A percentile compares a stretch with the other conserved stretches of the same genome.
These are phyloP conservation scores for Drosophila mimica DNA, from an alignment of 2,888 invertebrate species.

Conservation along the genomic window DNA sequence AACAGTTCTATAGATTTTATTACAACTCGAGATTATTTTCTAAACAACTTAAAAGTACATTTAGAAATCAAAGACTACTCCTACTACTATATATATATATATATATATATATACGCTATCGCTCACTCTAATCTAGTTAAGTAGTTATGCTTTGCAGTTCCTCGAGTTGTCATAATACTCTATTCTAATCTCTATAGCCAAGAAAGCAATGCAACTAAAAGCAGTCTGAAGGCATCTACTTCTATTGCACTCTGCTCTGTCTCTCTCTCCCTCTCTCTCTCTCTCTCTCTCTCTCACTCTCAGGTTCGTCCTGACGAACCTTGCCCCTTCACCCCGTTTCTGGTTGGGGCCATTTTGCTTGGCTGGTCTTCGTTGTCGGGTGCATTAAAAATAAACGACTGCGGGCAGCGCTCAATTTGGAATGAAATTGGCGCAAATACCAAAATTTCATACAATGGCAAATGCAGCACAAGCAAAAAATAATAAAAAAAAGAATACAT, in stretches of 20 bases:
- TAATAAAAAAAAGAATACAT: slow-evolving; percentile 7
- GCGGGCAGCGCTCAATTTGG: slow-evolving; percentile 78
- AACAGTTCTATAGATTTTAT: no score
- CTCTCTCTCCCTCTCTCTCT: not conserved
- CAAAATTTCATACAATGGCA: slow-evolving; percentile 77
- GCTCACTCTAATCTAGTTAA: not conserved
- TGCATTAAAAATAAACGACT: slow-evolving; percentile 81
- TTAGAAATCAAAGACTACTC: not conserved
- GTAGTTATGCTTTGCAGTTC: slow-evolving; percentile 3
- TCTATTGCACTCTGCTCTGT: slow-evolving; percentile 1
- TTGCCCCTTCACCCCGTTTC: not conserved
- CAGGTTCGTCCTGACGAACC: slow-evolving; percentile 2
- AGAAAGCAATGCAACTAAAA: slow-evolving; percentile 48
- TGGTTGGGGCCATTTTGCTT: slow-evolving; percentile 61
- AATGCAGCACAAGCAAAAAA: slow-evolving; percentile 59
- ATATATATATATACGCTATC: not conserved
- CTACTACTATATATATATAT: not conserved
- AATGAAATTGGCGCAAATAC: slow-evolving; percentile 80
- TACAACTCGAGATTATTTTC: not conserved
- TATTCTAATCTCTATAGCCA: slow-evolving; percentile 35
- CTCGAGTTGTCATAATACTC: slow-evolving; percentile 41
- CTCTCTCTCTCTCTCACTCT: not conserved
- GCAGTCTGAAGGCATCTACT: slow-evolving; percentile 23
- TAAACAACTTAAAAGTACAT: not conserved
- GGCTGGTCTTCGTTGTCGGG: slow-evolving; percentile 48